Evolutionary conservation across 2,113 vertebrate species (phyloP), one percentile per base, ranked within the genome.

Genomic region (Helogale parvula): DNA sequence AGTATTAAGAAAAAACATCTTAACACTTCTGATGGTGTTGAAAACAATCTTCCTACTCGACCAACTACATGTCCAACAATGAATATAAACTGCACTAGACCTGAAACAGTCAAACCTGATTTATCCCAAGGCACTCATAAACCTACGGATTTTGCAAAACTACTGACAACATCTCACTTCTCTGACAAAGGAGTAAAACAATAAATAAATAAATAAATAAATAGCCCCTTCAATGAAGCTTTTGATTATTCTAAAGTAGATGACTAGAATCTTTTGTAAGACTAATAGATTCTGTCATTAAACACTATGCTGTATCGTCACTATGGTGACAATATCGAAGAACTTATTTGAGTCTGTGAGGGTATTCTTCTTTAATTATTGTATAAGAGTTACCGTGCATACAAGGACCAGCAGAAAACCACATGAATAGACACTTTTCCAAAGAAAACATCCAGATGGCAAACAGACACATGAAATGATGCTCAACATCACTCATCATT

Each of bases 201-300:
- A 63, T 80, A 92, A 76, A n/a, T 60, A 60, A 76, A n/a, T 57
- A 57, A 57, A 23, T 60, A 21, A 60, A 3, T 23, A 74, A 9
- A 38, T 63, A 79, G 60, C 12, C 63, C n/a, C 84, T 82, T 71
- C 85, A 87, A 41, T 41, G 41, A 41, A 85, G 47, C 68, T 96
- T 97, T 96, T 85, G 97, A 91, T 88, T 91, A 94, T 63, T 90
- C 72, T 91, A 4, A 94, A 90, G 45, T 94, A 95, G 76, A 95
- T 79, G 21, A 85, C 57, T 77, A 35, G 23, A 91, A 66, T 27
- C 88, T 90, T 57, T 84, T 92, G 45, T 88, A 96, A 88, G 60
- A 81, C 57, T 77, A 94, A 84, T 38, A 65, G 69, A 63, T 74
- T 90, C 38, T 90, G 63, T 25, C 76, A 94, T 94, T 93, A 97